phyloP scores from a whole-genome alignment of 2,888 invertebrate species.

The Chaetogeoica ovagalla region DNA sequence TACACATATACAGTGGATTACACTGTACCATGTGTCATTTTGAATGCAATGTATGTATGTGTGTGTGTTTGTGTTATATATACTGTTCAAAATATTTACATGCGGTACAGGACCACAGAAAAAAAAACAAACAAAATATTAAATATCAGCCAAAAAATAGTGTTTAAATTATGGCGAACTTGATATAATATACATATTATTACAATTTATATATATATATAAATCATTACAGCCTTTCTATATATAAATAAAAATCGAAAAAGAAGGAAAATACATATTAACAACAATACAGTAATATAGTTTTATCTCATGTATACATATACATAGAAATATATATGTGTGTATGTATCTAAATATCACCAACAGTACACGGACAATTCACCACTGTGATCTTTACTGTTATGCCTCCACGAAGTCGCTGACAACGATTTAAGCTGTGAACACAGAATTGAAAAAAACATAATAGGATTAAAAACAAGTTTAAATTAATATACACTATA shows the following conservation, averaged over 20 bases:
- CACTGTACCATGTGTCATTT: slow-evolving; percentile 6
- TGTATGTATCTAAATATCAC: slow-evolving; percentile 62
- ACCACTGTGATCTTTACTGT: slow-evolving; percentile 68
- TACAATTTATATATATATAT: slow-evolving; percentile 17
- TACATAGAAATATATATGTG: neutral
- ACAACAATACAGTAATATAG: too few relatives aligned
- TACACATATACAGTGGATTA: too few relatives aligned
- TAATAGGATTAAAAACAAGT: neutral
- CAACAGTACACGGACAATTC: slow-evolving; percentile 80
- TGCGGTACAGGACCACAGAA: slow-evolving; percentile 23
- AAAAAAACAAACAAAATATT: slow-evolving; percentile 34
- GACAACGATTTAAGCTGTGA: slow-evolving; percentile 76
- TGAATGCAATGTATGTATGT: slow-evolving; percentile 1
- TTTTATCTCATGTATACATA: too few relatives aligned
- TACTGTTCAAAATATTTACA: slow-evolving; percentile 16
- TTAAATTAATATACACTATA: too few relatives aligned
- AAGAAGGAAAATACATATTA: slow-evolving; percentile 43
- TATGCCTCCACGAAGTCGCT: slow-evolving; percentile 75
- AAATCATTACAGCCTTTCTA: slow-evolving; percentile 52
- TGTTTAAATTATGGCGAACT: slow-evolving; percentile 47
- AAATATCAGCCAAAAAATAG: slow-evolving; percentile 37
- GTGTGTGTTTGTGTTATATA: neutral
- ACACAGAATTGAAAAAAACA: slow-evolving; percentile 16
- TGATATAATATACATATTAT: neutral
- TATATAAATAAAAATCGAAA: slow-evolving; percentile 54